A percentile compares a stretch with the other conserved stretches of the same genome.
Evolutionary conservation across 2,113 vertebrate species (phyloP).

Genomic region (Edolisoma coerulescens): DNA sequence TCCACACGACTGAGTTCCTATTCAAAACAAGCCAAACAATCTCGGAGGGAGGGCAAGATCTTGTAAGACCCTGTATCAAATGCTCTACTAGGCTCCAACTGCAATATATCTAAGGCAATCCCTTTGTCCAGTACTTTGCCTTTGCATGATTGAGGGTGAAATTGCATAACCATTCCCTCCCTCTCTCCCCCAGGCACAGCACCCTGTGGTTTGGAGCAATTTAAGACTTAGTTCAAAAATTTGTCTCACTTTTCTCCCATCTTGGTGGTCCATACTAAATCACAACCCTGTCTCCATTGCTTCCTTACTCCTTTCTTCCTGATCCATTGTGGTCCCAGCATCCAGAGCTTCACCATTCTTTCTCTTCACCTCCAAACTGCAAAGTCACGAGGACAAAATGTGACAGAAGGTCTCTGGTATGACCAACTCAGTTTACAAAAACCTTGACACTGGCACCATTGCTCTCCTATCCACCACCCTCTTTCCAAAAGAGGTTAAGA

Average conservation of each 20-base stretch:
- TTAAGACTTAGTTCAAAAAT: neutral
- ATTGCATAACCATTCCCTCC: neutral
- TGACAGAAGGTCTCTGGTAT: neutral
- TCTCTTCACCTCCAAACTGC: neutral
- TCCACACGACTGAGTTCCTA: neutral
- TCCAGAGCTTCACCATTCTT: neutral
- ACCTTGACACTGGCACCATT: neutral
- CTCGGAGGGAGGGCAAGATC: neutral
- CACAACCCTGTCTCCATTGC: neutral
- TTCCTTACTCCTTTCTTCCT: neutral
- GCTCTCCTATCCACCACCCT: neutral
- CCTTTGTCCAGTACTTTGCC: neutral
- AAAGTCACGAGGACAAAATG: neutral
- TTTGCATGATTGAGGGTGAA: neutral
- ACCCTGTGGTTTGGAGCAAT: conserved; percentile 21
- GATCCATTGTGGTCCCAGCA: neutral
- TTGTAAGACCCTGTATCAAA: neutral
- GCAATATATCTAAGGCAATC: conserved; percentile 8
- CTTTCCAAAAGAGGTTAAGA: neutral
- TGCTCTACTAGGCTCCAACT: neutral
- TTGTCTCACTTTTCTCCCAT: conserved; percentile 16
- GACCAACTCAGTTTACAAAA: neutral
- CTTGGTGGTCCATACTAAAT: conserved; percentile 18
- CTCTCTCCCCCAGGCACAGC: neutral
- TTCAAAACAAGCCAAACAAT: conserved; percentile 2